Base-by-base conservation (phyloP, 2,888 invertebrate species). In the Strigamia transsilvanica region DNA sequence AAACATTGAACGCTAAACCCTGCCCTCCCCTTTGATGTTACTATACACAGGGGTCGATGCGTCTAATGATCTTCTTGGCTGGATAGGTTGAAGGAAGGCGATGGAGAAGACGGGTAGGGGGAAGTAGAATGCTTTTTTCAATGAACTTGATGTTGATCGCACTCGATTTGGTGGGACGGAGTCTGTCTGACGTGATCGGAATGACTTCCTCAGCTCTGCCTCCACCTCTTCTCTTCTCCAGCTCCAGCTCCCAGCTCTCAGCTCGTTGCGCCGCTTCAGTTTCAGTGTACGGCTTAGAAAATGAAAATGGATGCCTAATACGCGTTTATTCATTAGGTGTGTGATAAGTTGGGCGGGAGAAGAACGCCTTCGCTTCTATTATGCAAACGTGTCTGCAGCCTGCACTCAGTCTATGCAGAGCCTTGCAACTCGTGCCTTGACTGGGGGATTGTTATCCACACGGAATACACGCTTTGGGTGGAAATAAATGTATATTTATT, bases 141-240 rank as follows among this genome's bases (percentile, higher is more conserved):
- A 73, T 73, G 73, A 73, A 73, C 73, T 73, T 73, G 73, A 73
- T 73, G 73, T 32, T 73, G 73, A 73, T 73, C 73, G 73, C 73
- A 73, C 32, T 73, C 73, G 73, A 73, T 73, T 73, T 73, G 73
- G 73, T 73, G 73, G 73, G 73, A 73, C 73, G 27, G 32, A 73
- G 73, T 73, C 73, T 66, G 73, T 12, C 73, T 73, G 73, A 73
- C 73, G 73, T 73, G 73, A 73, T 73, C 73, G 73, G 73, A 73
- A 73, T 73, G 73, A 73, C 73, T 73, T 27, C 18, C 56, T 56
- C 56, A 18, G 61, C 61, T 18, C 61, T 0, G 23, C 38, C 38
- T 9, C 38, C 23, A 23, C 61, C 9, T 66, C 23, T 5, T 7
- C 61, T 18, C 61, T 21, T 18, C 61, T 46, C 46, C 10, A 2